Evolutionary conservation across 2,797 vertebrate genomes (phyloP).

Genomic region (Neoniphon sammara): DNA sequence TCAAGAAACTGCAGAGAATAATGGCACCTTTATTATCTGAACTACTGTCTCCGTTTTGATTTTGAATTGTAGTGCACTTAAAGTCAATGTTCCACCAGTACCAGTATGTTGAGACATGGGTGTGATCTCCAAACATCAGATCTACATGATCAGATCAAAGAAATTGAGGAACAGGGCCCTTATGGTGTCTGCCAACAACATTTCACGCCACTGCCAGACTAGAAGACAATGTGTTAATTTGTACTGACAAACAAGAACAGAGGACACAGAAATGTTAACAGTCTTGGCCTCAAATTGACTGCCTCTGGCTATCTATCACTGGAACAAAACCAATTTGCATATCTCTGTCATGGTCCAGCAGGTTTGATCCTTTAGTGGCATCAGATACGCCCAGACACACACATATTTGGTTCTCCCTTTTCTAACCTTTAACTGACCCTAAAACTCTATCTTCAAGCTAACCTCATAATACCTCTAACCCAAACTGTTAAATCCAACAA

Average conservation of each 20-base stretch:
- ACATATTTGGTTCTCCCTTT: conserved; percentile 14
- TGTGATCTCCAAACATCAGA: not conserved
- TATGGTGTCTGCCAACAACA: not conserved
- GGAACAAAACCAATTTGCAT: conserved; percentile 60
- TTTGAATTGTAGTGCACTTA: not conserved
- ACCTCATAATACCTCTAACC: not conserved
- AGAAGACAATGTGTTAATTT: conserved; percentile 9
- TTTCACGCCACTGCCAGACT: not conserved
- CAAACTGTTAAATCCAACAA: not conserved
- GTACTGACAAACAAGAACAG: not conserved
- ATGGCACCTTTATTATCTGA: not conserved
- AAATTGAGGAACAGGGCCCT: not conserved
- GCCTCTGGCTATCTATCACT: conserved; percentile 11
- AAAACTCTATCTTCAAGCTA: not conserved
- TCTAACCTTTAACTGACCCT: conserved; percentile 1
- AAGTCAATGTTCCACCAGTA: not conserved
- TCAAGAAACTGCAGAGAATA: not conserved
- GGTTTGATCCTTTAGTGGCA: conserved; percentile 22
- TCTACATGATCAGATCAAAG: not conserved
- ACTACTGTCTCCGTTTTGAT: not conserved
- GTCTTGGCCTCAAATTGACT: conserved; percentile 37
- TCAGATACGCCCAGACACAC: not conserved
- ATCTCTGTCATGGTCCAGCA: conserved; percentile 45
- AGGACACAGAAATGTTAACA: not conserved
- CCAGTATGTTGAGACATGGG: not conserved